These are phyloP conservation scores for Oryzias javanicus DNA, from an alignment of 2,113 vertebrate genomes.

Conservation along the genomic window DNA sequence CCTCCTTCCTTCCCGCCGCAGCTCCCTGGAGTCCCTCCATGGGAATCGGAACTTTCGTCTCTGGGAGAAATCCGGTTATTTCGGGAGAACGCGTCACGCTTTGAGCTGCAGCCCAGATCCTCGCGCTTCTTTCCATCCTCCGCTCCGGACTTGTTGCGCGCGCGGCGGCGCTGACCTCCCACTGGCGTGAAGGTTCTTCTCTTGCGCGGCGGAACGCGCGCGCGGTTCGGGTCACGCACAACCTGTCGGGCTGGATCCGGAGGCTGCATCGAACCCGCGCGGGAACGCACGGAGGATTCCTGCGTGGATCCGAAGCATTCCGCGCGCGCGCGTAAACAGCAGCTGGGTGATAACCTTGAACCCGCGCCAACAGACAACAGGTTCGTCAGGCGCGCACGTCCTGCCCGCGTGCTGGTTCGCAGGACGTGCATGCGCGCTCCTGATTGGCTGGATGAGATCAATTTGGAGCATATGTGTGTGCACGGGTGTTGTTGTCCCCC, in stretches of 20 bases:
- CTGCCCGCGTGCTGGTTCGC: neutral
- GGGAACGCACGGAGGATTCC: too few species aligned
- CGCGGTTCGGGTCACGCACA: too few species aligned
- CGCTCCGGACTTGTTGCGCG: conserved; percentile 43
- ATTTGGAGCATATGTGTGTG: conserved; percentile 23
- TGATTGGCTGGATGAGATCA: conserved; percentile 19
- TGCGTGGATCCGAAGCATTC: too few species aligned
- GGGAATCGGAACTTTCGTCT: conserved; percentile 75
- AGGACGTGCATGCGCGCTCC: neutral
- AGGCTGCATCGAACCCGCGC: too few species aligned
- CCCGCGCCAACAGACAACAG: conserved; percentile 29
- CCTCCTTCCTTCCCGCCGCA: conserved; percentile 13
- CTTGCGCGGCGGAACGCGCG: conserved; percentile 12
- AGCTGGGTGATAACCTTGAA: conserved; percentile 47
- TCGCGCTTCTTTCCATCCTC: conserved; percentile 42
- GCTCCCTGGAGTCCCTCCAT: conserved; percentile 68
- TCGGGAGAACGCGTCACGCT: conserved; percentile 72
- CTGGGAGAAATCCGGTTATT: conserved; percentile 73
- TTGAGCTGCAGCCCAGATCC: conserved; percentile 66
- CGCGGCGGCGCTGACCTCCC: conserved; percentile 1
- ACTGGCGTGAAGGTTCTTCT: neutral
- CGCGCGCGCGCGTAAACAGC: neutral
- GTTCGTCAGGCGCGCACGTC: conserved; percentile 46
- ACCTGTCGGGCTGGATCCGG: too few species aligned
- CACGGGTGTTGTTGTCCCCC: conserved; percentile 32